Evolutionary conservation across 2,797 vertebrate species (phyloP), one percentile per base, ranked within the genome.

Genomic region (Phalloptychus januarius): DNA sequence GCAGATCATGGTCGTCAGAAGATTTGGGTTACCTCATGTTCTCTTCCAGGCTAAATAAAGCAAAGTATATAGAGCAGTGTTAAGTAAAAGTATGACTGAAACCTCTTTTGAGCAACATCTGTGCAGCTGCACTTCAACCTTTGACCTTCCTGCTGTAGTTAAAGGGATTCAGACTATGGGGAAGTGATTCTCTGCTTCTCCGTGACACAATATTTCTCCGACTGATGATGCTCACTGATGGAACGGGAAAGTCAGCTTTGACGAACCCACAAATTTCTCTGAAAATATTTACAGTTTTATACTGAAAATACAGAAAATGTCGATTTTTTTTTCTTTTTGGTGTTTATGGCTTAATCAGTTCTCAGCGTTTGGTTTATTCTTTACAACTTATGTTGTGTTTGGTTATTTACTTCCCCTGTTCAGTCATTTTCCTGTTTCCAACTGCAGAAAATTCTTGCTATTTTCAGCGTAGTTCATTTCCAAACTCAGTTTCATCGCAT

Each of bases 141-240:
- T 52, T 87, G 86, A 83, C 70, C 45, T 25, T 70, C 40, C 72
- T 81, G 79, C n/a, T 65, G 72, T 83, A 72, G 25, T 79, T 54
- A 70, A 38, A 78, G 75, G 58, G 25, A 81, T 78, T 76, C 20
- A 50, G 40, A 46, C 23, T 42, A 3, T 23, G 18, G 69, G 28
- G 76, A 45, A 71, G n/a, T 46, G 38, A 81, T 75, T 10, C 52
- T 25, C 20, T 72, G 56, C 58, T 48, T 23, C 2, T 79, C 70
- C 1, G 2, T 36, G 78, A 25, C 69, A 73, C 45, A 31, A 67
- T 65, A 71, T 81, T 71, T 73, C 28, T 75, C 73, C 61, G 65
- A 79, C 72, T 71, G 70, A 42, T 58, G 48, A 7, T 48, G 15
- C n/a, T 69, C 45, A 23, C 0, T 28, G 12, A 3, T 42, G 38